A percentile compares a stretch with the other conserved stretches of the same genome.
Conservation (phyloP, 2,113 vertebrate species). For the Chaenogobius annularis region DNA sequence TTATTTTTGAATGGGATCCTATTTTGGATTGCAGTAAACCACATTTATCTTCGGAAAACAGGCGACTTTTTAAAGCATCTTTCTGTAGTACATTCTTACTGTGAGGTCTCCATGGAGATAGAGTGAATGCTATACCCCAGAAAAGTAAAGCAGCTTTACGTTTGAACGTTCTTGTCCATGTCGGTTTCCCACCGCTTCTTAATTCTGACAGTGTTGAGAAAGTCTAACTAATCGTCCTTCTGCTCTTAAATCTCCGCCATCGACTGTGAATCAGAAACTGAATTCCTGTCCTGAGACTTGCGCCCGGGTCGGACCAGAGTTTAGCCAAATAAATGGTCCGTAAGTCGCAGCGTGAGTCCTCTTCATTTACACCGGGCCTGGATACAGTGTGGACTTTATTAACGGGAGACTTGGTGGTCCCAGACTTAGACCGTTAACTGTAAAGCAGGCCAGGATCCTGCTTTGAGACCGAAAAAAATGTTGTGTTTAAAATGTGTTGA, state of each 20-base stretch:
- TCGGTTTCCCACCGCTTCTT: no score
- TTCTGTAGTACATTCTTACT: no score
- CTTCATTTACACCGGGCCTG: neutral
- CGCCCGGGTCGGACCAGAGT: neutral
- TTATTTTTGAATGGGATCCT: no score
- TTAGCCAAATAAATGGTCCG: constrained; percentile 4
- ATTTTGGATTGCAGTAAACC: no score
- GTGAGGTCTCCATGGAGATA: no score
- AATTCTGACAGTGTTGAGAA: no score
- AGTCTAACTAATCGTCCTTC: no score
- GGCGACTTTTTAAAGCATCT: no score
- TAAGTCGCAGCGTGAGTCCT: neutral
- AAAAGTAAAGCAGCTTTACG: no score
- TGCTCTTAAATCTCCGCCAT: neutral
- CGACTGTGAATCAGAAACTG: neutral
- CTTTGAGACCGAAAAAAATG: constrained; percentile 7
- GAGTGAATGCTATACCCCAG: no score
- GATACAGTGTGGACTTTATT: constrained; percentile 5
- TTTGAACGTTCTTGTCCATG: no score
- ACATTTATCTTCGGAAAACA: no score
- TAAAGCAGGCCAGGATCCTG: constrained; percentile 1
- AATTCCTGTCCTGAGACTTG: constrained; percentile 1
- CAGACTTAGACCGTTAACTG: neutral
- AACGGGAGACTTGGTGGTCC: constrained; percentile 1
- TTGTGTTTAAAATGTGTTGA: constrained; percentile 45